Conservation (phyloP, 2,888 invertebrate species). For the Lepidochitona cinerea region DNA sequence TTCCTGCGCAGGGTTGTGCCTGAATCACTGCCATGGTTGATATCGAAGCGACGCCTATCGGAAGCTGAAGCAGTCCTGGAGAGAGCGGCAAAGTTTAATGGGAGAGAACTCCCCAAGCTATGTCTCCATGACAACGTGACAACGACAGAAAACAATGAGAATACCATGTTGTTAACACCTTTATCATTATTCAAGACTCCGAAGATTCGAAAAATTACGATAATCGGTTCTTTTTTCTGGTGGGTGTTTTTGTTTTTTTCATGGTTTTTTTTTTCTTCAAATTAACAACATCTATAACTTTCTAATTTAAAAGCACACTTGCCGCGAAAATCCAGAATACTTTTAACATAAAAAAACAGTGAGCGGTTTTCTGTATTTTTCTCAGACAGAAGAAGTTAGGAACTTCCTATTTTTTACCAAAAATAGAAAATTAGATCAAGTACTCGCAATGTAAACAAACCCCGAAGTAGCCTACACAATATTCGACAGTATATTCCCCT, state of each 20-base stretch:
- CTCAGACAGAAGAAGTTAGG: too few relatives aligned
- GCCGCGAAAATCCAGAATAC: too few relatives aligned
- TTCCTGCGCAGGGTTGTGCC: slow-evolving; percentile 26
- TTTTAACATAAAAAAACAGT: too few relatives aligned
- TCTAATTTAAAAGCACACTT: too few relatives aligned
- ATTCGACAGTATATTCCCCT: too few relatives aligned
- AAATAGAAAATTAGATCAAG: too few relatives aligned
- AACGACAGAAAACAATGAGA: not conserved
- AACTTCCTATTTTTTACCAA: too few relatives aligned
- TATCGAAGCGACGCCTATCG: slow-evolving; percentile 29
- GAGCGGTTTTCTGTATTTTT: too few relatives aligned
- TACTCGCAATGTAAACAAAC: too few relatives aligned
- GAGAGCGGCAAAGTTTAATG: slow-evolving; percentile 32
- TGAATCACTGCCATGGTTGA: slow-evolving; percentile 39
- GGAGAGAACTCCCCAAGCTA: slow-evolving; percentile 23
- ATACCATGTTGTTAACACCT: not conserved
- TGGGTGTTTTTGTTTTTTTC: not conserved
- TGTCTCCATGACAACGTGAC: slow-evolving; percentile 14
- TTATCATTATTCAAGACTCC: slow-evolving; percentile 33
- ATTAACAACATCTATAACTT: too few relatives aligned
- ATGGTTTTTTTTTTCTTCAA: too few relatives aligned
- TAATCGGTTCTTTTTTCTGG: slow-evolving; percentile 34
- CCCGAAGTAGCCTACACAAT: too few relatives aligned
- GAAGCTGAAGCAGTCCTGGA: slow-evolving; percentile 38
- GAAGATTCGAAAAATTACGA: slow-evolving; percentile 31